phyloP scores from a whole-genome alignment of 2,888 invertebrate species.

The Sepioteuthis lessoniana region DNA sequence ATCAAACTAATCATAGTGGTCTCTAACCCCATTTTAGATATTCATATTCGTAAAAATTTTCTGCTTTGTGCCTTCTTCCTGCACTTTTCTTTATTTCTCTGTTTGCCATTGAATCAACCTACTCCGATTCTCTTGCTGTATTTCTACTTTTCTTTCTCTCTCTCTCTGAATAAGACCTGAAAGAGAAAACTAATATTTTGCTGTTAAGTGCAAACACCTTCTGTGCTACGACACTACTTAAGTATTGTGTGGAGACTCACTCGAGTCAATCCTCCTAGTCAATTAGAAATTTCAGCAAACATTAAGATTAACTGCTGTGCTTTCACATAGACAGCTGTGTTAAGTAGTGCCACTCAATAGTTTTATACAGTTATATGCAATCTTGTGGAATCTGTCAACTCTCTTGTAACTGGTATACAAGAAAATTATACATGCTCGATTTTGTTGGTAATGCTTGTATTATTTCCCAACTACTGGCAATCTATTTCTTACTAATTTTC shows the following conservation, averaged over 20 bases:
- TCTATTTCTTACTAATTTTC: too few species aligned
- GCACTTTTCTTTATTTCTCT: background rate
- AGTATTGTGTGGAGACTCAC: background rate
- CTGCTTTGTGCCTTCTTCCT: background rate
- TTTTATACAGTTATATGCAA: too few species aligned
- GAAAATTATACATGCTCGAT: too few species aligned
- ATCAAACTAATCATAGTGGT: too few species aligned
- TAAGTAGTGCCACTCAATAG: background rate
- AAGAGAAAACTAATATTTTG: background rate
- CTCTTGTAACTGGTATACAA: too few species aligned
- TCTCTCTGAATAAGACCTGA: background rate
- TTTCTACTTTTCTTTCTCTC: background rate
- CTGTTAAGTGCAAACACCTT: constrained; percentile 16
- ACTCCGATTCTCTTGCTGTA: background rate
- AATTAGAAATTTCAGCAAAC: constrained; percentile 33
- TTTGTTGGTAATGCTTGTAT: too few species aligned
- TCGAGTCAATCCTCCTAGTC: background rate
- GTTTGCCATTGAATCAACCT: background rate
- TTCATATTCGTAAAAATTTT: background rate
- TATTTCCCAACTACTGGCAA: too few species aligned
- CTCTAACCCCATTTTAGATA: too few species aligned
- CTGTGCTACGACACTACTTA: background rate
- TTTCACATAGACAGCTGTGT: background rate
- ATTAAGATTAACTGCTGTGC: background rate
- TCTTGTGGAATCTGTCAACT: too few species aligned